These are phyloP conservation scores for Euphydryas editha DNA, from an alignment of 2,888 invertebrate genomes.

Conservation along the genomic window DNA sequence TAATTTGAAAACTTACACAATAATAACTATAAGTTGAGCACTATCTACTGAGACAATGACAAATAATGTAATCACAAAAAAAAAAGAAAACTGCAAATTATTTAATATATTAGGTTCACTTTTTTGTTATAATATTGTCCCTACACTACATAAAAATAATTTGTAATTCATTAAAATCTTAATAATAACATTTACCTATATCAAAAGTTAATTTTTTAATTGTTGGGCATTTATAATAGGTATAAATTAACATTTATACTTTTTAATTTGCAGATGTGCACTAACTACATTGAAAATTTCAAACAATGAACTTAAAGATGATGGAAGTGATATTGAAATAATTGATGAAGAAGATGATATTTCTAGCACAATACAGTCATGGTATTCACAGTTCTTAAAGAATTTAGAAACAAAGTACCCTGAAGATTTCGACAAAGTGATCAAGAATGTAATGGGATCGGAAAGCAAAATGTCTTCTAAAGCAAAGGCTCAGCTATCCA, in stretches of 20 bases:
- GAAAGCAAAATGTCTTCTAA: constrained; percentile 56
- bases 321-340: constrained; percentile 76
- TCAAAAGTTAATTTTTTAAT: too few relatives aligned
- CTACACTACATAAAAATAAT: too few relatives aligned
- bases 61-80: too few relatives aligned
- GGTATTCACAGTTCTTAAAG: constrained; percentile 83
- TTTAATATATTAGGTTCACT: too few relatives aligned
- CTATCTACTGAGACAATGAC: too few relatives aligned
- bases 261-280: constrained; percentile 68
- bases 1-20: too few relatives aligned
- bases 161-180: too few relatives aligned
- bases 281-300: constrained; percentile 64
- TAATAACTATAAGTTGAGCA: too few relatives aligned
- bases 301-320: constrained; percentile 50
- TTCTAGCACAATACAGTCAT: constrained; percentile 66
- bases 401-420: constrained; percentile 89
- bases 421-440: constrained; percentile 86
- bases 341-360: constrained; percentile 67
- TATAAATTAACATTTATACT: not conserved
- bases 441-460: constrained; percentile 82
- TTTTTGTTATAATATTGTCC: too few relatives aligned
- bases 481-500: constrained; percentile 67
- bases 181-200: too few relatives aligned
- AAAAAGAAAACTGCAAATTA: too few relatives aligned
- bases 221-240: too few relatives aligned